Evolutionary conservation across 2,113 vertebrate genomes (phyloP).

Genomic region (Leuciscus idus): DNA sequence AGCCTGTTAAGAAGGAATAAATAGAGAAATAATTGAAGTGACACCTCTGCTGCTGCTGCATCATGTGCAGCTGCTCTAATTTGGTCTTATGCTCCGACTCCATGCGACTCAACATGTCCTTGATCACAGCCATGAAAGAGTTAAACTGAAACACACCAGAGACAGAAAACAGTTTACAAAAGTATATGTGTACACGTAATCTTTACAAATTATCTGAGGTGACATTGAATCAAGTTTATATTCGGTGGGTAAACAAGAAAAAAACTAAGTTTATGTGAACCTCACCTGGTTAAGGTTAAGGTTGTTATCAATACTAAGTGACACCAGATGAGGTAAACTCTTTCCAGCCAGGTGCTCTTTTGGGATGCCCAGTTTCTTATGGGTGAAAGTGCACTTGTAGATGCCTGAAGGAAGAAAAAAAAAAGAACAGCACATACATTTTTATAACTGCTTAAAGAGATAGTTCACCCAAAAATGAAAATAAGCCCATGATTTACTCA

Average conservation of each 20-base stretch:
- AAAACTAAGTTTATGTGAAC: constrained; percentile 63
- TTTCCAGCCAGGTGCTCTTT: constrained; percentile 95
- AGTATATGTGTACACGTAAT: background rate
- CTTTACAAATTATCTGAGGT: background rate
- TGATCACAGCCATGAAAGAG: constrained; percentile 96
- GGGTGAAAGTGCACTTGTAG: constrained; percentile 98
- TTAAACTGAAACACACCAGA: constrained; percentile 83
- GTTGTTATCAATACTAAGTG: constrained; percentile 96
- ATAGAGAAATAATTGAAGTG: background rate
- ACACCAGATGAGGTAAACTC: constrained; percentile 93
- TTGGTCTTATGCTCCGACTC: constrained; percentile 97
- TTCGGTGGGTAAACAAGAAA: background rate
- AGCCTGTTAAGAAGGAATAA: background rate
- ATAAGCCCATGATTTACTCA: no score
- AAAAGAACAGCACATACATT: no score
- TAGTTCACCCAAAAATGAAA: no score
- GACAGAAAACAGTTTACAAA: background rate
- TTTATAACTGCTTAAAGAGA: no score
- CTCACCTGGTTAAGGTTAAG: constrained; percentile 92
- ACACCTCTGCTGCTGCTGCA: constrained; percentile 98
- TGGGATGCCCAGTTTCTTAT: constrained; percentile 97
- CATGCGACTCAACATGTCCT: constrained; percentile 93
- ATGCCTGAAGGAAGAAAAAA: constrained; percentile 79
- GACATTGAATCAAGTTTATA: background rate
- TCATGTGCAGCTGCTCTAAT: constrained; percentile 93